Base-by-base conservation (phyloP, 2,888 invertebrate genomes). In the Orthonychiurus folsomi region DNA sequence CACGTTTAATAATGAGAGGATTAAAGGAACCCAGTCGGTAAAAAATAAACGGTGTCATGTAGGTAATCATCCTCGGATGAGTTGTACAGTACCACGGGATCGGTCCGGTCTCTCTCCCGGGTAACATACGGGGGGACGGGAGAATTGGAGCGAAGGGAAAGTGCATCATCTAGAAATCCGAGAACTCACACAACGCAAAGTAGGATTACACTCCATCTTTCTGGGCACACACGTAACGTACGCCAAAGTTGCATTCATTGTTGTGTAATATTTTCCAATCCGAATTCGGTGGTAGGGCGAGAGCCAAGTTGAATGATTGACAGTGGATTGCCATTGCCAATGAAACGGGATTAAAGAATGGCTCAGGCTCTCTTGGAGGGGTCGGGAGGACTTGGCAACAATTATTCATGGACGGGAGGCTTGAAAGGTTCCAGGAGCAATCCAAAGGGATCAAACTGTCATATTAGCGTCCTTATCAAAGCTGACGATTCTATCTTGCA, bases 1-100 rank as follows among this genome's bases (percentile, higher is more conserved):
- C 61, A 65, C 66, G 59, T 69, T 66, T 69, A 66, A 69, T 69
- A 69, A 69, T 69, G 69, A 69, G 67, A 64, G 69, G 69, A 69
- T 69, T 69, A 69, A 64, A 63, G 63, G 27, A 53, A 59, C 63
- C 66, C 66, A 59, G 61, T 63, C 47, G 65, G 62, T 66, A 66
- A 66, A 66, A 66, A 69, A 67, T 67, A 64, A 67, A 69, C 63
- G 61, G 53, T 63, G 59, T 27, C 63, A 63, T 63, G 69, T 61
- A 65, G 69, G 69, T 66, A 66, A 67, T 66, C 63, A 67, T 63
- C 61, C 57, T 64, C 61, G 68, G 62, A 60, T 68, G 62, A 65
- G 54, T 28, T 20, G 20, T 37, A 15, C 37, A 15, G 5, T 37
- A 18, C 47, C 23, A n/a, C n/a, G n/a, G n/a, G n/a, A n/a, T n/a